Percentiles rank a stretch among this genome's conserved stretches.
These are phyloP conservation scores for Scopus umbretta DNA, from an alignment of 2,113 vertebrate genomes.

Conservation along the genomic window DNA sequence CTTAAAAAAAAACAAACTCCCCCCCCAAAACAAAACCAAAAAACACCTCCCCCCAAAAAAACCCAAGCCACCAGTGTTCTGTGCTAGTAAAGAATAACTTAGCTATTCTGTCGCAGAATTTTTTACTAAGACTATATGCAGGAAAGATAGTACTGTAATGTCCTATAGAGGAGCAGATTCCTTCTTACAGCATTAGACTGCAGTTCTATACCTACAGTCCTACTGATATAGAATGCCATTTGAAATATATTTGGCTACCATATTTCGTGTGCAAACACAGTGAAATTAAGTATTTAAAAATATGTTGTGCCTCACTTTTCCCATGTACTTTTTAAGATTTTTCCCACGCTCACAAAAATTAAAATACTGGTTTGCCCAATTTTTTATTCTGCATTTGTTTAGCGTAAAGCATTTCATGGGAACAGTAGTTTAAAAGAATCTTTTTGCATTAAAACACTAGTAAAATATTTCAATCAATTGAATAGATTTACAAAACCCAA, in stretches of 20 bases:
- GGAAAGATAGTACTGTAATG: background rate
- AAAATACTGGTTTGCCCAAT: background rate
- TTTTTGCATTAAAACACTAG: background rate
- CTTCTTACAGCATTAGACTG: background rate
- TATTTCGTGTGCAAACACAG: background rate
- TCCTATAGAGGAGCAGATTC: background rate
- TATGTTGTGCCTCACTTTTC: background rate
- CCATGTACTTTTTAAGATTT: background rate
- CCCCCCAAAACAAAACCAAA: too few species aligned
- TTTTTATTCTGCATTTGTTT: slow-evolving; percentile 22
- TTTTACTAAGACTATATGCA: background rate
- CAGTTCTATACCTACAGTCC: background rate
- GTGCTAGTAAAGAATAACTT: background rate
- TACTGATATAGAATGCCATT: background rate
- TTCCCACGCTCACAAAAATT: slow-evolving; percentile 16
- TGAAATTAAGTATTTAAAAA: slow-evolving; percentile 29
- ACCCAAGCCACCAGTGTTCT: background rate
- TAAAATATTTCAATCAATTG: slow-evolving; percentile 35
- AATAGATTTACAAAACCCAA: background rate
- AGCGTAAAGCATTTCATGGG: background rate
- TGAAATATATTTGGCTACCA: background rate
- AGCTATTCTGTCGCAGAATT: background rate
- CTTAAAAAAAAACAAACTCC: background rate
- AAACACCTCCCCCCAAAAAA: too few species aligned
- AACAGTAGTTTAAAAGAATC: background rate